A percentile compares a stretch with the other conserved stretches of the same genome.
These are phyloP conservation scores for Drosophila greeni DNA, from an alignment of 2,888 invertebrate species.

Conservation along the genomic window DNA sequence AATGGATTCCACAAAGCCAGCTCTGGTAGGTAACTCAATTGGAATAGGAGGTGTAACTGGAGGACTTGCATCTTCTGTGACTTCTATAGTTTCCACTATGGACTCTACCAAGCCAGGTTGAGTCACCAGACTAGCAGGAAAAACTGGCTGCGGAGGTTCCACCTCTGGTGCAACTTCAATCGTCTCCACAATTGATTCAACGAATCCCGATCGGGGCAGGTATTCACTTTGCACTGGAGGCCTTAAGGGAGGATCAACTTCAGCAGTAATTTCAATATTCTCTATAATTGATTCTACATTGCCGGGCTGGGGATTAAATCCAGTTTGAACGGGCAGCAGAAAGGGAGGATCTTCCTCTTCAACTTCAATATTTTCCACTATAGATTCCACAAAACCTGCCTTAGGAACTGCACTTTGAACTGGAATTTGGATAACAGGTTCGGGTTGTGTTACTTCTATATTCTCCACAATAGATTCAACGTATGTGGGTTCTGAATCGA, in stretches of 20 bases:
- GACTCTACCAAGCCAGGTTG: slow-evolving; percentile 19
- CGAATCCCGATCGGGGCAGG: slow-evolving; percentile 13
- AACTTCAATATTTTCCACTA: slow-evolving; percentile 18
- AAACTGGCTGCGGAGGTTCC: background rate
- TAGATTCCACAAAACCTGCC: slow-evolving; percentile 12
- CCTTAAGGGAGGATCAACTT: background rate
- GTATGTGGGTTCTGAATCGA: slow-evolving; percentile 2
- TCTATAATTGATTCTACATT: slow-evolving; percentile 12
- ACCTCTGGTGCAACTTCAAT: slow-evolving; percentile 7
- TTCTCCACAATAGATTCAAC: slow-evolving; percentile 12
- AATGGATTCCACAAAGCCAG: slow-evolving; percentile 16
- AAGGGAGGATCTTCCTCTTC: slow-evolving; percentile 17
- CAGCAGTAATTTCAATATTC: slow-evolving; percentile 12
- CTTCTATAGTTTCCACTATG: slow-evolving; percentile 21
- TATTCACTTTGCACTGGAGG: background rate
- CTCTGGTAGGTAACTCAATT: background rate
- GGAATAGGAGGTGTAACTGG: background rate
- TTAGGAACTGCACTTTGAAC: background rate
- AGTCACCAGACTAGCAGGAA: background rate
- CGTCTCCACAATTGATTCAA: slow-evolving; percentile 22
- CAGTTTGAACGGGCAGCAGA: background rate
- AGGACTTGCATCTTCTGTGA: slow-evolving; percentile 1
- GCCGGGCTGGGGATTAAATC: background rate
- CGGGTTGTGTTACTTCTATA: background rate
- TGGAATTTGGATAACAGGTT: slow-evolving; percentile 3